Percentiles rank a stretch among this genome's conserved stretches.
Conservation (phyloP, 1,140 invertebrate genomes). For the Nomia melanderi region DNA sequence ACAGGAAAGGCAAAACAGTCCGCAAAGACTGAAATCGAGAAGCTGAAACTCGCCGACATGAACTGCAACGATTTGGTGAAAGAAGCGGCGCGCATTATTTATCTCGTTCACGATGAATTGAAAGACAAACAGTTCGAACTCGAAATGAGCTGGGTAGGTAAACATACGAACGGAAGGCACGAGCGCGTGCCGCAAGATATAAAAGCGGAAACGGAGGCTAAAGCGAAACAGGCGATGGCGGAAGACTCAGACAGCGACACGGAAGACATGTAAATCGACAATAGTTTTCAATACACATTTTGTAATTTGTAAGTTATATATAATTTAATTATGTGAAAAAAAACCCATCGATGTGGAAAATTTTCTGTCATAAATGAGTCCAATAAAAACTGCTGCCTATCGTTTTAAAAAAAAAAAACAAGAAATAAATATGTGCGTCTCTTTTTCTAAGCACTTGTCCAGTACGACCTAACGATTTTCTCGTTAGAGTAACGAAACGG, state of each 20-base stretch:
- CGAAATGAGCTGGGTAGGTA: constrained; percentile 98
- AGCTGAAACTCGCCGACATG: constrained; percentile 94
- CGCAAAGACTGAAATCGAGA: constrained; percentile 99
- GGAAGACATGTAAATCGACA: constrained; percentile 84
- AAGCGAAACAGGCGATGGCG: constrained; percentile 91
- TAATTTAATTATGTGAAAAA: constrained; percentile 47
- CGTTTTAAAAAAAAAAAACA: constrained; percentile 43
- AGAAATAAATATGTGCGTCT: background rate
- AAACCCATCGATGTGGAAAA: constrained; percentile 6
- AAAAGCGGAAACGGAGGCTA: constrained; percentile 88
- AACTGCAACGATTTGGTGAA: constrained; percentile 93
- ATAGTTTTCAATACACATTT: constrained; percentile 36
- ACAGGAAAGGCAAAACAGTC: constrained; percentile 96
- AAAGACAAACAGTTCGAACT: constrained; percentile 99
- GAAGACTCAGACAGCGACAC: constrained; percentile 92
- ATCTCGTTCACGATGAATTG: constrained; percentile 97
- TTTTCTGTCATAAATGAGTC: background rate
- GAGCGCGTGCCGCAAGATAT: constrained; percentile 86
- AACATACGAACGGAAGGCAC: constrained; percentile 89
- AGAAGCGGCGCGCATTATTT: constrained; percentile 98
- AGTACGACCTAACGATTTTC: background rate
- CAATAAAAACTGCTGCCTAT: constrained; percentile 43
- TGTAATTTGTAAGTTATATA: constrained; percentile 56
- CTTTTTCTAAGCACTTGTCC: background rate
- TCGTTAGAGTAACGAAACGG: too few relatives aligned